These are phyloP conservation scores for Orthonychiurus folsomi DNA, from an alignment of 2,888 invertebrate species.

Conservation along the genomic window DNA sequence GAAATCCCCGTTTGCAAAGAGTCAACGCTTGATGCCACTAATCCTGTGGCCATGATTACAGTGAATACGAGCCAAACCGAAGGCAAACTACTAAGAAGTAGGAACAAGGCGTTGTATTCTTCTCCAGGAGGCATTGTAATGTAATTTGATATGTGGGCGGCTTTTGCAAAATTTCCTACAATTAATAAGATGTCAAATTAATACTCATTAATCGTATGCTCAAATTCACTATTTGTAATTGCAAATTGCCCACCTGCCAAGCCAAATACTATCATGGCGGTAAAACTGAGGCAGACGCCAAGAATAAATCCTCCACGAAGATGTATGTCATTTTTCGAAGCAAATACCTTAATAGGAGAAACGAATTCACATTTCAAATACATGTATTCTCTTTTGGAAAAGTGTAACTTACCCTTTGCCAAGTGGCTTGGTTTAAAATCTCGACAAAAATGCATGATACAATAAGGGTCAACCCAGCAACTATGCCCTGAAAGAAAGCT, in stretches of 20 bases:
- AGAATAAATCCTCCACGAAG: neutral
- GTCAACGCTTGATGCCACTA: constrained; percentile 3
- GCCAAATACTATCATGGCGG: constrained; percentile 5
- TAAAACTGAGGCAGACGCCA: neutral
- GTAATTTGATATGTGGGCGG: neutral
- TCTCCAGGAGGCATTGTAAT: neutral
- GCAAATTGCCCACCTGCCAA: neutral
- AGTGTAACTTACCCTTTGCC: constrained; percentile 1
- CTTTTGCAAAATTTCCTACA: constrained; percentile 1
- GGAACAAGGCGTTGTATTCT: neutral
- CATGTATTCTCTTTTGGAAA: no score
- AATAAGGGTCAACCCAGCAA: neutral
- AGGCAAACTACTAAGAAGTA: neutral
- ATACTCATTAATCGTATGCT: no score
- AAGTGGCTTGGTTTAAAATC: constrained; percentile 4
- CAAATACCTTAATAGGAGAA: constrained; percentile 2
- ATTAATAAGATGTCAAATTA: neutral
- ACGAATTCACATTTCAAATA: no score
- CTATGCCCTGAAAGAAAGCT: neutral
- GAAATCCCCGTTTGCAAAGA: constrained; percentile 4
- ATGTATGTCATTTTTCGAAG: neutral
- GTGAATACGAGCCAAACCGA: neutral
- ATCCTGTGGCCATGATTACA: neutral
- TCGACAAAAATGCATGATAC: neutral
- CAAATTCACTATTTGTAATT: no score